Conservation (phyloP, 2,888 invertebrate genomes). For the Mystacides longicornis region DNA sequence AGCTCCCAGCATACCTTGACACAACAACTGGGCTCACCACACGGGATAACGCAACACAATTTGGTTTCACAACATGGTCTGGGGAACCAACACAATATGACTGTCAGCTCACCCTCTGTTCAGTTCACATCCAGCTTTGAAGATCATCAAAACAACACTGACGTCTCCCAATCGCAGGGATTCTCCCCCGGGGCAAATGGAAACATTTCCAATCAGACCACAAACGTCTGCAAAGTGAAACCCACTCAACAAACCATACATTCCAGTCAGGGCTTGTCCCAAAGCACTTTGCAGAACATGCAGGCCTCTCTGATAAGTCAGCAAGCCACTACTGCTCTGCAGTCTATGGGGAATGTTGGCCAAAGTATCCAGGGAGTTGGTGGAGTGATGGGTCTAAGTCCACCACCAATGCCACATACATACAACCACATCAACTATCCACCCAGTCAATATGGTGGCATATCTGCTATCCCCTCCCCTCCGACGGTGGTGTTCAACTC, state of each 20-base stretch:
- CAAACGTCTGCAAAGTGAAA: constrained; percentile 77
- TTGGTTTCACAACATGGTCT: constrained; percentile 22
- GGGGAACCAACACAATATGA: constrained; percentile 30
- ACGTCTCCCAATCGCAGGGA: constrained; percentile 28
- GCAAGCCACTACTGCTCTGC: constrained; percentile 37
- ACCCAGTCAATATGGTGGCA: constrained; percentile 67
- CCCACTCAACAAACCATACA: constrained; percentile 68
- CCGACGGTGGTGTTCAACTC: constrained; percentile 76
- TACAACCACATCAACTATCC: constrained; percentile 66
- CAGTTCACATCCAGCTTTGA: constrained; percentile 27
- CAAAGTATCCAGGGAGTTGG: constrained; percentile 23
- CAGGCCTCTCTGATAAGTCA: constrained; percentile 35
- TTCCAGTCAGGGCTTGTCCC: constrained; percentile 29
- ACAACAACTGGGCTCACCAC: constrained; percentile 33
- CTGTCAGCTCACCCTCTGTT: constrained; percentile 27
- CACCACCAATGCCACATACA: constrained; percentile 55
- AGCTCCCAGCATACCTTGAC: constrained; percentile 31
- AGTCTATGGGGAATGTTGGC: constrained; percentile 34
- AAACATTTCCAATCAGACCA: constrained; percentile 29
- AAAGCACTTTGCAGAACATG: constrained; percentile 34
- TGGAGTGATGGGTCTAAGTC: constrained; percentile 38
- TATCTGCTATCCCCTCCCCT: constrained; percentile 82
- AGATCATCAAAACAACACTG: constrained; percentile 36
- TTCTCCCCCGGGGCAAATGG: constrained; percentile 23
- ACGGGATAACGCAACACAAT: constrained; percentile 22